Percentiles rank a stretch among this genome's conserved stretches.
Conservation (phyloP, 2,888 invertebrate species). For the Camptogramma bilineatum region DNA sequence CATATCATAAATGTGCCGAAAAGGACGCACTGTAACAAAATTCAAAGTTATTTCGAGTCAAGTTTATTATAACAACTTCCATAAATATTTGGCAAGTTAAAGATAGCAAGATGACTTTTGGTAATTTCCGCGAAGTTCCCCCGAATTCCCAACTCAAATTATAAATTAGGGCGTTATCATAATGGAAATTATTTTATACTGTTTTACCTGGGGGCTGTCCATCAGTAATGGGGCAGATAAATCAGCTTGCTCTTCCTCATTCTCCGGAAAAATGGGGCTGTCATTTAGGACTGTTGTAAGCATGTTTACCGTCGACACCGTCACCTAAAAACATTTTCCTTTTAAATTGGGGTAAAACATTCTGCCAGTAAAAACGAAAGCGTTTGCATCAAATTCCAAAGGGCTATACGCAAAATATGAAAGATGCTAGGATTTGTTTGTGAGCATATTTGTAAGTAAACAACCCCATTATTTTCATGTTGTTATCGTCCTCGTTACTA, state of each 20-base stretch:
- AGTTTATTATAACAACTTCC: conserved; percentile 31
- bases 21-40: conserved; percentile 90
- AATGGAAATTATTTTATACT: conserved; percentile 41
- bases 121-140: conserved; percentile 23
- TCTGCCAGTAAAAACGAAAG: conserved; percentile 21
- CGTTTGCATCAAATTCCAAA: conserved; percentile 32
- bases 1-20: conserved; percentile 97
- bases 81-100: conserved; percentile 30
- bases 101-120: conserved; percentile 28
- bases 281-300: conserved; percentile 94
- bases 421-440: conserved; percentile 22
- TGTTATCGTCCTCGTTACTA: conserved; percentile 22
- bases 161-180: conserved; percentile 43
- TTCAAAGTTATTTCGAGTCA: conserved; percentile 20
- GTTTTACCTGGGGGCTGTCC: conserved; percentile 90
- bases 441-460: conserved; percentile 38
- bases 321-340: conserved; percentile 79
- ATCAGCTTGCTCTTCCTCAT: conserved; percentile 89
- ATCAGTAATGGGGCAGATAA: conserved; percentile 90
- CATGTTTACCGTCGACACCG: conserved; percentile 96
- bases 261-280: conserved; percentile 94
- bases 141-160: conserved; percentile 29
- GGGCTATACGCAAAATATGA: conserved; percentile 17
- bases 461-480: conserved; percentile 39
- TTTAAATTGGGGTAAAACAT: conserved; percentile 32